These are phyloP conservation scores for Philypnodon macrostomus DNA, from an alignment of 2,797 vertebrate genomes.

Conservation along the genomic window DNA sequence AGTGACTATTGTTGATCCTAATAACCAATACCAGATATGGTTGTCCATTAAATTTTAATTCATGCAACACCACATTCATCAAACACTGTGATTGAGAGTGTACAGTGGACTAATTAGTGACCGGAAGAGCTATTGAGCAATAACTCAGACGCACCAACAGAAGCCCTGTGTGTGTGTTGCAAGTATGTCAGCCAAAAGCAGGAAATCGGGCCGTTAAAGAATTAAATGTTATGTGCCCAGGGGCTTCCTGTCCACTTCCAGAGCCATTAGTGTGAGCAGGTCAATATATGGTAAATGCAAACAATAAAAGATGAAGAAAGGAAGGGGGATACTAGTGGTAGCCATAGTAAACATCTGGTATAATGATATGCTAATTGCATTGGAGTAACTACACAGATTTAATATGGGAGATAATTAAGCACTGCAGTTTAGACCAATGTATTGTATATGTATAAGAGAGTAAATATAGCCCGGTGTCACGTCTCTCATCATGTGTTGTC, in stretches of 20 bases:
- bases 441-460: constrained; percentile 10
- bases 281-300: background rate
- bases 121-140: constrained; percentile 33
- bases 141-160: constrained; percentile 41
- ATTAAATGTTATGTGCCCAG: constrained; percentile 11
- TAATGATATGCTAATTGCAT: background rate
- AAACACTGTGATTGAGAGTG: constrained; percentile 43
- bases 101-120: constrained; percentile 44
- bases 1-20: constrained; percentile 18
- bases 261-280: constrained; percentile 10
- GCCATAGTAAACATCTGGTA: too few relatives aligned
- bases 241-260: constrained; percentile 20
- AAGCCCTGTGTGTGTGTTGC: constrained; percentile 1
- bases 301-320: background rate
- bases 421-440: constrained; percentile 9
- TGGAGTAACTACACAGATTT: background rate
- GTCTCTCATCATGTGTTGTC: background rate
- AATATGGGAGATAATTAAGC: constrained; percentile 3
- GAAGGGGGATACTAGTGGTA: background rate
- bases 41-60: constrained; percentile 32
- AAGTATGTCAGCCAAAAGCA: constrained; percentile 19
- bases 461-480: constrained; percentile 4
- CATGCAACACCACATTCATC: constrained; percentile 20
- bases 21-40: constrained; percentile 10
- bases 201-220: constrained; percentile 28